A percentile compares a stretch with the other conserved stretches of the same genome.
phyloP scores from a whole-genome alignment of 2,888 invertebrate genomes.

The Criorhina ranunculi region DNA sequence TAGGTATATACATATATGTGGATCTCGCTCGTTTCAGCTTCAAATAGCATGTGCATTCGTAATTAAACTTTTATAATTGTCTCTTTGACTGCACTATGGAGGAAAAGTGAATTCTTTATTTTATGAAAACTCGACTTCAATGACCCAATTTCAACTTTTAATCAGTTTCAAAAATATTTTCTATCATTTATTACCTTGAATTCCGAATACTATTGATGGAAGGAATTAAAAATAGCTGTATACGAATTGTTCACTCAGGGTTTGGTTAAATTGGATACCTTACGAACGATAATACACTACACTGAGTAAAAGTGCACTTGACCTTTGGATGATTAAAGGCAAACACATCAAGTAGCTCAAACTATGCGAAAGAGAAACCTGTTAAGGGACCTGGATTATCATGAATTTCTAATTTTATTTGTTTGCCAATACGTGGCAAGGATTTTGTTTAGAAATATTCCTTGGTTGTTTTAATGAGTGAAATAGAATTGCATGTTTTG shows the following conservation, averaged over 20 bases:
- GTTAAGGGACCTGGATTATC: constrained; percentile 2
- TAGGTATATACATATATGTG: constrained; percentile 29
- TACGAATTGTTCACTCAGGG: too few species aligned
- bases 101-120: background rate
- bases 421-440: constrained; percentile 1
- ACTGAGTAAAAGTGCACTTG: background rate
- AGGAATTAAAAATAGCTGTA: too few species aligned
- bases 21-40: constrained; percentile 10
- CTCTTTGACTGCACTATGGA: constrained; percentile 34
- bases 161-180: background rate
- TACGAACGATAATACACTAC: background rate
- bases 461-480: constrained; percentile 9
- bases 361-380: background rate
- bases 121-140: constrained; percentile 13
- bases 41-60: constrained; percentile 16
- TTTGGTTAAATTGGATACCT: too few species aligned
- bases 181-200: too few species aligned
- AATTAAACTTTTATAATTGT: constrained; percentile 55
- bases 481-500: constrained; percentile 11
- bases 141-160: constrained; percentile 13
- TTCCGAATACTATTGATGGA: too few species aligned
- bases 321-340: constrained; percentile 37
- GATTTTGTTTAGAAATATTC: background rate
- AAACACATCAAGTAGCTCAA: constrained; percentile 7
- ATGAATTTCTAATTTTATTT: constrained; percentile 39